Evolutionary conservation across 2,797 vertebrate species (phyloP).

Genomic region (Phataginus tetradactyla): DNA sequence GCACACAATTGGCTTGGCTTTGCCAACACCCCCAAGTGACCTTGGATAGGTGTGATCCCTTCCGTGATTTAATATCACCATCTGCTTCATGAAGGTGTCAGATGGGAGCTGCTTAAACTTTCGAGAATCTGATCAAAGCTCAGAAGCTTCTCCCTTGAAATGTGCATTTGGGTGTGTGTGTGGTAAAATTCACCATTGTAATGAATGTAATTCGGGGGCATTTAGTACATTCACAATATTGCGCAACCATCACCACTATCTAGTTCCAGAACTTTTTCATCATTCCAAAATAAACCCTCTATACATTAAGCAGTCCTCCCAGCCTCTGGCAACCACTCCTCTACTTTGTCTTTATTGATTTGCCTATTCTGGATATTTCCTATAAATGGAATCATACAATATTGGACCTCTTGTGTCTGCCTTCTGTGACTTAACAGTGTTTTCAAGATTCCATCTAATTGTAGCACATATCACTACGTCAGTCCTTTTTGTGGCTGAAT

Average conservation of each 20-base stretch:
- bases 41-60: neutral
- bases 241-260: neutral
- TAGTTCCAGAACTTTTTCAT: neutral
- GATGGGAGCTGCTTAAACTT: neutral
- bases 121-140: slow-evolving; percentile 27
- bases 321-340: neutral
- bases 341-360: neutral
- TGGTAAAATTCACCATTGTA: slow-evolving; percentile 15
- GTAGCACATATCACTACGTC: neutral
- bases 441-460: neutral
- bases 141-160: neutral
- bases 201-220: neutral
- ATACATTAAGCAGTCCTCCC: neutral
- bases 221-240: neutral
- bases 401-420: neutral
- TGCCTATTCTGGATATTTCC: neutral
- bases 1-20: neutral
- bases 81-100: neutral
- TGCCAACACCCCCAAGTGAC: neutral
- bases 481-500: neutral
- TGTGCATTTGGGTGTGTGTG: neutral
- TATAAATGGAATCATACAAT: neutral
- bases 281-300: neutral
- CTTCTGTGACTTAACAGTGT: neutral
- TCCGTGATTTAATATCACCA: neutral